These are phyloP conservation scores for Zaprionus ghesquierei DNA, from an alignment of 1,140 invertebrate genomes.

Conservation along the genomic window DNA sequence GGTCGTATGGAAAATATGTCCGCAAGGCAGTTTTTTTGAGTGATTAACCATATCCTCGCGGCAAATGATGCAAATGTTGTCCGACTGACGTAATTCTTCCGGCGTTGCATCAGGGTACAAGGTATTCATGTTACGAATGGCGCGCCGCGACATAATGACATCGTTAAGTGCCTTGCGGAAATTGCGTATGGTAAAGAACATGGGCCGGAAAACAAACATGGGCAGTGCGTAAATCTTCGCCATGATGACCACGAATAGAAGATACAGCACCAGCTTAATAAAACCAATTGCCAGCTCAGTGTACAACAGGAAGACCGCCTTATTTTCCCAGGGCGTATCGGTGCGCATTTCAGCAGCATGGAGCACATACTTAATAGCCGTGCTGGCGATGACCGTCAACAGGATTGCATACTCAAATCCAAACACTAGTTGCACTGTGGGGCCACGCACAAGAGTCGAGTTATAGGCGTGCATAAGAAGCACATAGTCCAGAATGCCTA, in stretches of 20 bases:
- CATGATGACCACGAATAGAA: slow-evolving; percentile 98
- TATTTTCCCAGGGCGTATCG: slow-evolving; percentile 99
- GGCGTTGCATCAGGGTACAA: slow-evolving; percentile 97
- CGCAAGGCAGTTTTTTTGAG: slow-evolving; percentile 99
- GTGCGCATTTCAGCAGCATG: slow-evolving; percentile 97
- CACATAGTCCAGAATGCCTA: slow-evolving; percentile 92
- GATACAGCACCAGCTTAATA: slow-evolving; percentile 95
- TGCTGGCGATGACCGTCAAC: slow-evolving; percentile 96
- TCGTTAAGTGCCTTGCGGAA: slow-evolving; percentile 99
- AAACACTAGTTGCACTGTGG: slow-evolving; percentile 99
- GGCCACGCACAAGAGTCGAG: slow-evolving; percentile 96
- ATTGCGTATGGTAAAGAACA: slow-evolving; percentile 98
- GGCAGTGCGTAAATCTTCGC: slow-evolving; percentile 98
- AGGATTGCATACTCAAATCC: slow-evolving; percentile 99
- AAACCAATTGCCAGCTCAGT: slow-evolving; percentile 97
- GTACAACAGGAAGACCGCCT: slow-evolving; percentile 98
- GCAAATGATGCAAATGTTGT: slow-evolving; percentile 99
- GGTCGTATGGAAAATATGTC: slow-evolving; percentile 99
- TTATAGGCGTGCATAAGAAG: slow-evolving; percentile 98
- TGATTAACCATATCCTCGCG: slow-evolving; percentile 87
- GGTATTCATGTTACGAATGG: slow-evolving; percentile 99
- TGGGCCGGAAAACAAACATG: slow-evolving; percentile 98
- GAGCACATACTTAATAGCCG: slow-evolving; percentile 96
- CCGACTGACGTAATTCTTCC: slow-evolving; percentile 95
- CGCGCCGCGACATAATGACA: slow-evolving; percentile 97